Evolutionary conservation across 2,797 vertebrate species (phyloP), one percentile per base, ranked within the genome.

Genomic region (Macroramphosus scolopax): DNA sequence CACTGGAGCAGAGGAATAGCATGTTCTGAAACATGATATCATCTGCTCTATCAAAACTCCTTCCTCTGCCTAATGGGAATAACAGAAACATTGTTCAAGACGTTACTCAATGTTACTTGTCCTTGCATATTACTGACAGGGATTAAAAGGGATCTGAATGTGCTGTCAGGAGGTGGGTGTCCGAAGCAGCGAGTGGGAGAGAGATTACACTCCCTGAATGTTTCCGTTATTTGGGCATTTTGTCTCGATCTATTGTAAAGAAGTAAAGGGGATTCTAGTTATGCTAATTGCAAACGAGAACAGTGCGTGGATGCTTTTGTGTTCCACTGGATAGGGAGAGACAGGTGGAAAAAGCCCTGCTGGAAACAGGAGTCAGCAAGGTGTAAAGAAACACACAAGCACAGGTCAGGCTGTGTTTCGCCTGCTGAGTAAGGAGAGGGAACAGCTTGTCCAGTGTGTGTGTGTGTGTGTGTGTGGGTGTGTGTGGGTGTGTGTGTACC

Each of bases 381-480:
- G 72, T 78, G 76, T 66, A 43, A 76, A 68, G 66, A 66, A 43
- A 64, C 38, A 44, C 20, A 24, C n/a, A 14, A 31, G 38, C 41
- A 69, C 58, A 76, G 34, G 32, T 41, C 37, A 26, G 37, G 11
- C 5, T 51, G 63, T 67, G 45, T 66, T 60, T 46, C 44, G 14
- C 12, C 22, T 45, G n/a, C 65, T 51, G 47, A 58, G 54, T 50
- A 28, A 57, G 51, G 31, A 38, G 51, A 70, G 38, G 67, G 78
- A 75, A 85, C 81, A 83, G 68, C 61, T 50, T 85, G 81, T 82
- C 51, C 84, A 58, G 16, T 38, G 44, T 65, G 56, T 72, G 54
- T 40, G 46, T 46, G 43, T 53, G 28, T 53, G 52, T 28, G 5
- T 39, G 49, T 50, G 61, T 67, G 36, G 54, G 29, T 66, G 33